Evolutionary conservation across 2,797 vertebrate genomes (phyloP).

Genomic region (Poeciliopsis infans): DNA sequence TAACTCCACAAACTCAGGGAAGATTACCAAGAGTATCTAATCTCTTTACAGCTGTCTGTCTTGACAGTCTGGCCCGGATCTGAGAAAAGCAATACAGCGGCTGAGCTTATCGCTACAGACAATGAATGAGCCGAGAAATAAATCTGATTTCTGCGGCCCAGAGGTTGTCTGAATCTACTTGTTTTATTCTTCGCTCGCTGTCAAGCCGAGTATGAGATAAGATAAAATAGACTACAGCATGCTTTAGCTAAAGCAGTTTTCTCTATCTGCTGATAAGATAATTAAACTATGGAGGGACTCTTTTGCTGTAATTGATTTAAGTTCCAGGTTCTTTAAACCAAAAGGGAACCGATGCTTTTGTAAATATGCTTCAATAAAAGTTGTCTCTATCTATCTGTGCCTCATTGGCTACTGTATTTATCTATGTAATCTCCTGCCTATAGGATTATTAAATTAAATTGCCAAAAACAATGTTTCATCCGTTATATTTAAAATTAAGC

Average conservation of each 20-base stretch:
- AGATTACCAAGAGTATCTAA: constrained; percentile 28
- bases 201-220: constrained; percentile 15
- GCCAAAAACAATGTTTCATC: neutral
- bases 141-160: constrained; percentile 20
- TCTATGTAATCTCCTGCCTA: neutral
- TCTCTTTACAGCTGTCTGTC: constrained; percentile 20
- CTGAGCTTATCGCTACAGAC: constrained; percentile 20
- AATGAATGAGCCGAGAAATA: constrained; percentile 16
- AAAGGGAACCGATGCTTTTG: neutral
- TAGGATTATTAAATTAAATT: neutral
- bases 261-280: neutral
- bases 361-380: neutral
- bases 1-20: constrained; percentile 27
- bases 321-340: neutral
- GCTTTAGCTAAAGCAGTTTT: neutral
- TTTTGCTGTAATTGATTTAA: neutral
- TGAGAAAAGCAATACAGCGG: constrained; percentile 4
- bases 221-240: constrained; percentile 2
- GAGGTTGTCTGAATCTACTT: neutral
- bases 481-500: neutral
- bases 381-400: neutral
- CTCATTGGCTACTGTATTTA: neutral
- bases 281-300: neutral
- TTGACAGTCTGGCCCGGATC: constrained; percentile 10
- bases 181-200: neutral